Percentiles rank a stretch among this genome's conserved stretches.
phyloP scores from a whole-genome alignment of 2,888 invertebrate genomes.

The Prionchulus punctatus region DNA sequence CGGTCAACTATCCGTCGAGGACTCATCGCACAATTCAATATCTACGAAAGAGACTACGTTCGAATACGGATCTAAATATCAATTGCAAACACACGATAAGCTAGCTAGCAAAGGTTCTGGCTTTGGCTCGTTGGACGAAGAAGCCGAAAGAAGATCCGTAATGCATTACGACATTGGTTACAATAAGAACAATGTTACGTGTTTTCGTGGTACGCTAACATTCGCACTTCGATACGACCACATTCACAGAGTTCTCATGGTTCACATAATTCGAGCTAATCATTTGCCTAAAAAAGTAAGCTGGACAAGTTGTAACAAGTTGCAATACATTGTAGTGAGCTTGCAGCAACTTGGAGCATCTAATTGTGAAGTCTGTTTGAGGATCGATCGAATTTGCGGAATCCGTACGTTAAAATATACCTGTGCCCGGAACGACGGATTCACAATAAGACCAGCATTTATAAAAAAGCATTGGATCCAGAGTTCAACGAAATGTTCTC shows the following conservation, averaged over 20 bases:
- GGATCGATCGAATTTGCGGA: conserved; percentile 44
- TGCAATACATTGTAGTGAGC: too few species aligned
- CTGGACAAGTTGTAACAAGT: too few species aligned
- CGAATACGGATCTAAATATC: too few species aligned
- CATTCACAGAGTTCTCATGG: conserved; percentile 57
- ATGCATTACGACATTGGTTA: conserved; percentile 47
- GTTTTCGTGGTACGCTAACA: conserved; percentile 54
- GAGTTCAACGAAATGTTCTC: conserved; percentile 68
- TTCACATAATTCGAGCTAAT: conserved; percentile 27
- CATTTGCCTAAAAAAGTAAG: conserved; percentile 48
- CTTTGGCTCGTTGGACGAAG: not conserved
- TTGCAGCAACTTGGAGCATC: too few species aligned
- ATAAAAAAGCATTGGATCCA: conserved; percentile 12
- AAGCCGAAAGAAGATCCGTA: conserved; percentile 14
- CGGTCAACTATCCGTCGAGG: too few species aligned
- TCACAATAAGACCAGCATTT: conserved; percentile 60
- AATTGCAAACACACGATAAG: too few species aligned
- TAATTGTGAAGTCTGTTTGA: not conserved
- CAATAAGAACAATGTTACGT: conserved; percentile 52
- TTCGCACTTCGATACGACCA: conserved; percentile 64
- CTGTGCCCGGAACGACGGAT: conserved; percentile 65
- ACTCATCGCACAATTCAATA: too few species aligned
- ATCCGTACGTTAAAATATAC: conserved; percentile 71
- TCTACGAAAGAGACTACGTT: too few species aligned
- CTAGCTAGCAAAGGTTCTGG: too few species aligned